Conservation (phyloP, 1,140 invertebrate species). For the Anoplolepis gracilipes region DNA sequence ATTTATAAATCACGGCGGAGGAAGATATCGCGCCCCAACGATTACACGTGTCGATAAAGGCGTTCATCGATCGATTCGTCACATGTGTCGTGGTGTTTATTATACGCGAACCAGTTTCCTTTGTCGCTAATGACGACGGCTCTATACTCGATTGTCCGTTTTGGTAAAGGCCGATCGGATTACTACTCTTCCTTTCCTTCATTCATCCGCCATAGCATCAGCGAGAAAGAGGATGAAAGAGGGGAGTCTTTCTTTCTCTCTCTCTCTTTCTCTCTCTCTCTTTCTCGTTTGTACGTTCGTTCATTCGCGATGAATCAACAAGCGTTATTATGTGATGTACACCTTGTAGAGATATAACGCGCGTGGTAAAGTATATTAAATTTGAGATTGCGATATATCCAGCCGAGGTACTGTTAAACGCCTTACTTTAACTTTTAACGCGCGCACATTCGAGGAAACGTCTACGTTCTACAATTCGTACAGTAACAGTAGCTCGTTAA, state of each 20-base stretch:
- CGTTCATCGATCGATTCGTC: constrained; percentile 36
- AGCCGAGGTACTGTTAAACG: constrained; percentile 41
- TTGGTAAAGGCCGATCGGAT: constrained; percentile 54
- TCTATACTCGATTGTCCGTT: constrained; percentile 43
- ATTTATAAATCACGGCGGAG: constrained; percentile 50
- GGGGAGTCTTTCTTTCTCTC: not conserved
- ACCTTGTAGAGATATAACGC: constrained; percentile 41
- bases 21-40: constrained; percentile 20
- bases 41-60: constrained; percentile 50
- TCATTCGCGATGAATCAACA: constrained; percentile 29
- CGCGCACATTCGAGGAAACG: constrained; percentile 18
- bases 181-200: constrained; percentile 62
- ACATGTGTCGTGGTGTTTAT: constrained; percentile 31
- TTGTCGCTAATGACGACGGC: constrained; percentile 57
- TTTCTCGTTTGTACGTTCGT: not conserved
- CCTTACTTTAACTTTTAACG: constrained; percentile 43
- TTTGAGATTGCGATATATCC: constrained; percentile 36
- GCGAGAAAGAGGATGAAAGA: not conserved
- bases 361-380: constrained; percentile 45
- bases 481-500: constrained; percentile 25
- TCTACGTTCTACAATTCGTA: constrained; percentile 7
- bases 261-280: not conserved
- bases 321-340: constrained; percentile 33
- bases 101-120: constrained; percentile 58
- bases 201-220: constrained; percentile 45